phyloP scores from a whole-genome alignment of 2,797 vertebrate species.

The Hydrolagus colliei region DNA sequence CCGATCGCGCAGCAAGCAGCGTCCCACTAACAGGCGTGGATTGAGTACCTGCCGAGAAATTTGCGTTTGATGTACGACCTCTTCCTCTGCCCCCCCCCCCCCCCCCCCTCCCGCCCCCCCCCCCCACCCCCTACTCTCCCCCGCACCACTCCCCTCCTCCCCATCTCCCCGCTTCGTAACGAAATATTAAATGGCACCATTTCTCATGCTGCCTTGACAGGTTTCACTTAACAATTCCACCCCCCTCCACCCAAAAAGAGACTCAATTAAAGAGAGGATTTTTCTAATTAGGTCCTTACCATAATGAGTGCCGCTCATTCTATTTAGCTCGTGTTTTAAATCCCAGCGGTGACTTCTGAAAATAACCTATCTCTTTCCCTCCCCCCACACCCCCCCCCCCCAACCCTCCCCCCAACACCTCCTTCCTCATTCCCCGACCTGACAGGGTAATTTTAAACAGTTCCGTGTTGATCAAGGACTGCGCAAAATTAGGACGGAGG shows the following conservation, averaged over 20 bases:
- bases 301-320: conserved; percentile 98
- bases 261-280: conserved; percentile 41
- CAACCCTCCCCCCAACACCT: not conserved
- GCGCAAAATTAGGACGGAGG: no score
- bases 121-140: no score
- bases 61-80: no score
- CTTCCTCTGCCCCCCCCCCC: no score
- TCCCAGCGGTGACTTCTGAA: conserved; percentile 70
- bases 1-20: no score
- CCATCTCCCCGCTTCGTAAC: not conserved
- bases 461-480: no score
- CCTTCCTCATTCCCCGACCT: not conserved
- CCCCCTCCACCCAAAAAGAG: not conserved
- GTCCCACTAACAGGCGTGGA: no score
- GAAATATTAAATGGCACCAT: not conserved
- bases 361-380: conserved; percentile 44
- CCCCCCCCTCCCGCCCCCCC: not conserved
- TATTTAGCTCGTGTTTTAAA: conserved; percentile 66
- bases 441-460: no score
- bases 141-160: not conserved
- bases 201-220: not conserved
- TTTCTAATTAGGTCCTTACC: conserved; percentile 94
- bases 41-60: no score
- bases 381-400: no score
- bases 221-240: conserved; percentile 23